phyloP scores from a whole-genome alignment of 2,113 vertebrate species.

The Festucalex cinctus region DNA sequence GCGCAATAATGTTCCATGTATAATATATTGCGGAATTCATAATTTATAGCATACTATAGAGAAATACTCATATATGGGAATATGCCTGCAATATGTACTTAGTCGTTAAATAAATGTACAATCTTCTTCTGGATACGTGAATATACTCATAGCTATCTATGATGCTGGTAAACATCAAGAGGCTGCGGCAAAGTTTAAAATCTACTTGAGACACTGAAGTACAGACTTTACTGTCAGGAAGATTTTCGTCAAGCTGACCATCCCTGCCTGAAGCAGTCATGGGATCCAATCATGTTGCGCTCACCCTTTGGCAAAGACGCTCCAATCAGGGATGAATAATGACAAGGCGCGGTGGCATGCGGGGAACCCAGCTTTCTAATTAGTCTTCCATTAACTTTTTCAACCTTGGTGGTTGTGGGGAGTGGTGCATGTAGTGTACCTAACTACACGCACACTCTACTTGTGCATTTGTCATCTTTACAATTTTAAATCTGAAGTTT shows the following conservation, averaged over 20 bases:
- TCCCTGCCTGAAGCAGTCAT: slow-evolving; percentile 26
- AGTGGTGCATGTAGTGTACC: slow-evolving; percentile 21
- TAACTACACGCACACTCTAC: slow-evolving; percentile 2
- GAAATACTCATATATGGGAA: too few relatives aligned
- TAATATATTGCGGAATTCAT: too few relatives aligned
- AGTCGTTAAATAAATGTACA: background rate
- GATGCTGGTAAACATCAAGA: background rate
- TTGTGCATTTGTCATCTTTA: slow-evolving; percentile 19
- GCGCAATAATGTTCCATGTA: too few relatives aligned
- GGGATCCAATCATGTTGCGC: slow-evolving; percentile 49
- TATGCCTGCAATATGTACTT: too few relatives aligned
- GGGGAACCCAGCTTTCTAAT: slow-evolving; percentile 77
- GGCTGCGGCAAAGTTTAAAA: background rate
- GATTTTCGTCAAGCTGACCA: slow-evolving; percentile 21
- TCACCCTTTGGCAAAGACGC: slow-evolving; percentile 62
- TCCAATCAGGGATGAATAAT: slow-evolving; percentile 77
- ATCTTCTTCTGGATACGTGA: background rate
- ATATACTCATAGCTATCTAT: background rate
- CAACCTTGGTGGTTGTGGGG: slow-evolving; percentile 68
- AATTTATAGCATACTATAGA: too few relatives aligned
- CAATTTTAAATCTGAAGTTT: slow-evolving; percentile 20
- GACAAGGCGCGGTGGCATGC: slow-evolving; percentile 63
- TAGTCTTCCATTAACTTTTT: slow-evolving; percentile 77
- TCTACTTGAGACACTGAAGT: background rate
- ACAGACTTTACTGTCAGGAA: slow-evolving; percentile 28